Evolutionary conservation across 2,888 invertebrate genomes (phyloP).

Genomic region (Danaus chrysippus): DNA sequence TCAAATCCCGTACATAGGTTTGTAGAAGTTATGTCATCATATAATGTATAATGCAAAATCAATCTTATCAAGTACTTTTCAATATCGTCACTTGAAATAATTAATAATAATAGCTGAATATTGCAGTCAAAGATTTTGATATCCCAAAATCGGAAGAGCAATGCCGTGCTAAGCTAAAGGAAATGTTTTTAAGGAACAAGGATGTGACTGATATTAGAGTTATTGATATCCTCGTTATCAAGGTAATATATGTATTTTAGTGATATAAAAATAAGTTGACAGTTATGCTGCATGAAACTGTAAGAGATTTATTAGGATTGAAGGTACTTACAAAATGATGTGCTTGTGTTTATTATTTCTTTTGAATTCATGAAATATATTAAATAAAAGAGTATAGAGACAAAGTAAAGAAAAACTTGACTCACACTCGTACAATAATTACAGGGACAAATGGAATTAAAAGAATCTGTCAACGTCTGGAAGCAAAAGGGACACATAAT

Average conservation of each 20-base stretch:
- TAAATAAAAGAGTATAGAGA: no score
- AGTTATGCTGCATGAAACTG: no score
- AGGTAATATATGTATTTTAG: constrained; percentile 77
- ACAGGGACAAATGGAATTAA: constrained; percentile 96
- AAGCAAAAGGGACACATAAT: constrained; percentile 94
- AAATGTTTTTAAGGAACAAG: constrained; percentile 87
- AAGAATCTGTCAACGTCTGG: constrained; percentile 92
- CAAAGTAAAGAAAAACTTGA: background rate
- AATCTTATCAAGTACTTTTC: background rate
- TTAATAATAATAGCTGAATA: background rate
- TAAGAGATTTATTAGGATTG: no score
- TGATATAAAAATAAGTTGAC: background rate
- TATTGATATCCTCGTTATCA: constrained; percentile 94
- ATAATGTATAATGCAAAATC: constrained; percentile 6
- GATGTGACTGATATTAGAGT: constrained; percentile 90
- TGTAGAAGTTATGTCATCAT: constrained; percentile 76
- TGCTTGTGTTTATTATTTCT: no score
- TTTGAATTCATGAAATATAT: no score
- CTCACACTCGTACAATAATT: constrained; percentile 35
- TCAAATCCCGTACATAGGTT: constrained; percentile 93
- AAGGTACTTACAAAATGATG: no score
- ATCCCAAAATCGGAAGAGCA: constrained; percentile 86
- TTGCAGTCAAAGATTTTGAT: constrained; percentile 88
- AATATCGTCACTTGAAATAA: background rate
- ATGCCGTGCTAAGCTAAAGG: constrained; percentile 85